phyloP scores from a whole-genome alignment of 2,113 vertebrate genomes.

The Ictidomys tridecemlineatus region DNA sequence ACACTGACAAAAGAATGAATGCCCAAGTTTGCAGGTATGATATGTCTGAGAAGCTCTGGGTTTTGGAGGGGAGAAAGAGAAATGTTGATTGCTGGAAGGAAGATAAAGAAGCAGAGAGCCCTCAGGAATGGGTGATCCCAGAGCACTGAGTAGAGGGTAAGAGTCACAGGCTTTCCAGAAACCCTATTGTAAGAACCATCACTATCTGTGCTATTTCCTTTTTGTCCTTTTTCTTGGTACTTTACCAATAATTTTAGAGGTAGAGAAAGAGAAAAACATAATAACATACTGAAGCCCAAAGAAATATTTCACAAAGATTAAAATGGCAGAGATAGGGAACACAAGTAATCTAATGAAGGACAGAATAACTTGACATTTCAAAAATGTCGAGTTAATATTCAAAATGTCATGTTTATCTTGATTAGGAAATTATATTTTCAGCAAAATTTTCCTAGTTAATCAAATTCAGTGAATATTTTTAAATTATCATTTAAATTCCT shows the following conservation, averaged over 20 bases:
- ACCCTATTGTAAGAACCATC: background rate
- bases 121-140: background rate
- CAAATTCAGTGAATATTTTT: background rate
- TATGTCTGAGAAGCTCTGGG: background rate
- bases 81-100: background rate
- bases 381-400: background rate
- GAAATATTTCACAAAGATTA: conserved; percentile 20
- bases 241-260: background rate
- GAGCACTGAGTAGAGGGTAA: background rate
- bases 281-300: background rate
- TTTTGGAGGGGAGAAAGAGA: background rate
- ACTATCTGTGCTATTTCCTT: background rate
- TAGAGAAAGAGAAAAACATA: background rate
- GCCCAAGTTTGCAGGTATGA: background rate
- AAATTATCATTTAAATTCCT: background rate
- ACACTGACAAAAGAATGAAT: background rate
- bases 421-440: conserved; percentile 15
- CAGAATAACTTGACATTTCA: background rate
- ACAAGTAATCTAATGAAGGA: background rate
- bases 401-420: background rate
- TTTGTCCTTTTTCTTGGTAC: background rate
- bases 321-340: background rate
- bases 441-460: background rate
- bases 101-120: background rate
- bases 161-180: background rate